phyloP scores from a whole-genome alignment of 2,888 invertebrate species.

The Oasisia sp. region DNA sequence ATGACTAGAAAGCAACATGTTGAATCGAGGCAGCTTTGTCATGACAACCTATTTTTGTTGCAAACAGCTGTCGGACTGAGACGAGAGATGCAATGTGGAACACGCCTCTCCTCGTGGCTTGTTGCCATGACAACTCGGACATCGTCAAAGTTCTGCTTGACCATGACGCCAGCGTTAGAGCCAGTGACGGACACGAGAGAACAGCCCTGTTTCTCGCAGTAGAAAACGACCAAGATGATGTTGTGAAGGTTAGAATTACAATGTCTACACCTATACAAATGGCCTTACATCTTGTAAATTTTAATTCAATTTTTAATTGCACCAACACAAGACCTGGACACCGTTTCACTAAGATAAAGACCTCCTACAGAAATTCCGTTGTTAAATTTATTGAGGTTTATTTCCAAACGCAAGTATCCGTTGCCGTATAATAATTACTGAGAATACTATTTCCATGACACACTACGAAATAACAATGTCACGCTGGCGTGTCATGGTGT shows the following conservation, averaged over 20 bases:
- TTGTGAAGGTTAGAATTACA: conserved; percentile 30
- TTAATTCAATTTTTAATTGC: too few relatives aligned
- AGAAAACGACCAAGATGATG: conserved; percentile 26
- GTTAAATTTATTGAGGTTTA: too few relatives aligned
- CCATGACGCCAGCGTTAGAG: conserved; percentile 28
- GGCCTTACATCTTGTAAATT: too few relatives aligned
- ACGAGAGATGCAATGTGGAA: neutral
- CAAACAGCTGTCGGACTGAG: neutral
- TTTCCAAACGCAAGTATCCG: too few relatives aligned
- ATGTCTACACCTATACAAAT: neutral
- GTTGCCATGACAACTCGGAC: conserved; percentile 13
- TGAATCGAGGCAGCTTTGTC: neutral
- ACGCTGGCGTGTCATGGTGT: too few relatives aligned
- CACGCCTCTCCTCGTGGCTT: neutral
- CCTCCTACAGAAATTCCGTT: too few relatives aligned
- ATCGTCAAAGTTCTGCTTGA: conserved; percentile 28
- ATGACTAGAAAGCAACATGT: too few relatives aligned
- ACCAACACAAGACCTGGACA: too few relatives aligned
- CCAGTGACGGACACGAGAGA: conserved; percentile 31
- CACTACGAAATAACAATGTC: too few relatives aligned
- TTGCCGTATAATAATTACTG: too few relatives aligned
- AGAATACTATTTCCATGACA: too few relatives aligned
- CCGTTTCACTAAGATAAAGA: too few relatives aligned
- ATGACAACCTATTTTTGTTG: neutral
- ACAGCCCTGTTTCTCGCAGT: conserved; percentile 32